Evolutionary conservation across 2,888 invertebrate genomes (phyloP).

Genomic region (Malachius bipustulatus): DNA sequence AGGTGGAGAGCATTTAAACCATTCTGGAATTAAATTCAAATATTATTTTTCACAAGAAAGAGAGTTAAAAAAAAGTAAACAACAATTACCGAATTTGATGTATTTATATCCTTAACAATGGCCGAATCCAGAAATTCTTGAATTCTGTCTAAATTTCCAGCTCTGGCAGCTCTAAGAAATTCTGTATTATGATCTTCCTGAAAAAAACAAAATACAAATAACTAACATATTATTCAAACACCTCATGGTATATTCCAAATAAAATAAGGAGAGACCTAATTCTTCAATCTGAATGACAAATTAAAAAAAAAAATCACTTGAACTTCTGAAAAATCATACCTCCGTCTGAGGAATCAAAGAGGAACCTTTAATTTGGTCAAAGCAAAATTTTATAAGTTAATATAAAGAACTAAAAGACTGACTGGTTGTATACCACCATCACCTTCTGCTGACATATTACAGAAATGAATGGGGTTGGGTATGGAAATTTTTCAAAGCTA

Average conservation of each 20-base stretch:
- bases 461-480: too few relatives aligned
- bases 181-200: slow-evolving; percentile 94
- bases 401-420: too few relatives aligned
- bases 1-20: slow-evolving; percentile 95
- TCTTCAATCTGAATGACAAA: not conserved
- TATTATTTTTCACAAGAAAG: too few relatives aligned
- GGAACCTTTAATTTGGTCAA: too few relatives aligned
- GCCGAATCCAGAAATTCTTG: slow-evolving; percentile 80
- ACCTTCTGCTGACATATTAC: too few relatives aligned
- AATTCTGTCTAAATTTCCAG: slow-evolving; percentile 91
- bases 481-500: too few relatives aligned
- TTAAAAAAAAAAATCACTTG: not conserved
- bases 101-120: slow-evolving; percentile 90
- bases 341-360: too few relatives aligned
- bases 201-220: slow-evolving; percentile 29
- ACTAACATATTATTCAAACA: not conserved
- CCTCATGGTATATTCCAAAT: not conserved
- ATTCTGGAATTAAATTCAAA: too few relatives aligned
- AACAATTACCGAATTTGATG: slow-evolving; percentile 86
- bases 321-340: too few relatives aligned
- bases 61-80: slow-evolving; percentile 4
- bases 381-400: too few relatives aligned
- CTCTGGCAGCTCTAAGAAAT: slow-evolving; percentile 92
- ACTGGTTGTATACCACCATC: too few relatives aligned
- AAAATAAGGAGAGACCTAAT: not conserved